phyloP scores from a whole-genome alignment of 2,113 vertebrate genomes.

The Nettapus auritus region DNA sequence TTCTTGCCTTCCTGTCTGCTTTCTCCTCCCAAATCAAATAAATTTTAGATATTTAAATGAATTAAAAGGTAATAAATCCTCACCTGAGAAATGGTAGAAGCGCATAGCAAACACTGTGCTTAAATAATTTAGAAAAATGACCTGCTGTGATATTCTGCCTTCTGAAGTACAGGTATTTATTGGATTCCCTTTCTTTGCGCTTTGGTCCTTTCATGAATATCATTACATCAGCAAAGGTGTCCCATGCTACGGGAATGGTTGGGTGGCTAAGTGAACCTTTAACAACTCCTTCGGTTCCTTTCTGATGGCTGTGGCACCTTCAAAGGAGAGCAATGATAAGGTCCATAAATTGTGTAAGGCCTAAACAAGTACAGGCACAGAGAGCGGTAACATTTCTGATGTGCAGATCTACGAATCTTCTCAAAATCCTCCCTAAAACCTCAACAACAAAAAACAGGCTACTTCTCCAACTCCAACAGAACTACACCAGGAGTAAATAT shows the following conservation, averaged over 20 bases:
- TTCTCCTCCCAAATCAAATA: slow-evolving; percentile 11
- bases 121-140: slow-evolving; percentile 28
- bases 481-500: not conserved
- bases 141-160: not conserved
- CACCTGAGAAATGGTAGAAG: not conserved
- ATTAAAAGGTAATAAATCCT: slow-evolving; percentile 37
- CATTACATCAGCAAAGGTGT: not conserved
- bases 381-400: not conserved
- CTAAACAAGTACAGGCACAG: not conserved
- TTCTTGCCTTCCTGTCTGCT: not conserved
- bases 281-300: not conserved
- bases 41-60: not conserved
- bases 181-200: not conserved
- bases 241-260: not conserved
- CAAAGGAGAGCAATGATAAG: not conserved
- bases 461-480: not conserved
- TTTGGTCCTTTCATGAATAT: slow-evolving; percentile 45
- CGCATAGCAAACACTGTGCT: not conserved
- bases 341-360: not conserved
- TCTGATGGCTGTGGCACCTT: slow-evolving; percentile 7
- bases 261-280: not conserved
- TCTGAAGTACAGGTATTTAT: slow-evolving; percentile 23
- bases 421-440: not conserved
- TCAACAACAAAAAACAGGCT: not conserved
- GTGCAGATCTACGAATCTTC: not conserved